A percentile compares a stretch with the other conserved stretches of the same genome.
These are phyloP conservation scores for Drosophila neotestacea DNA, from an alignment of 2,888 invertebrate genomes.

Conservation along the genomic window DNA sequence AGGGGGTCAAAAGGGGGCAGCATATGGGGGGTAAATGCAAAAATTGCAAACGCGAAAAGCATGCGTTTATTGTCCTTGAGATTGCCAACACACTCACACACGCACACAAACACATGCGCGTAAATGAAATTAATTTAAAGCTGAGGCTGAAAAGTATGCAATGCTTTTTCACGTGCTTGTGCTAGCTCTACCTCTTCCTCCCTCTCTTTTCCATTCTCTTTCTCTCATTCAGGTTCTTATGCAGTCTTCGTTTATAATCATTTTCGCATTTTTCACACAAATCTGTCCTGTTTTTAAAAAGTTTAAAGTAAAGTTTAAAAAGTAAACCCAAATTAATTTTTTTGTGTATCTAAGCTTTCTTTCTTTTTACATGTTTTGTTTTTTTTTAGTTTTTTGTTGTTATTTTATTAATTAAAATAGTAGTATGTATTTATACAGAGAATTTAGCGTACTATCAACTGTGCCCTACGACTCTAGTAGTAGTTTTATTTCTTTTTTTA, in stretches of 20 bases:
- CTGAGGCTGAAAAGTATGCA: slow-evolving; percentile 58
- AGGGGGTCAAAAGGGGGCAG: not conserved
- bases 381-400: no score
- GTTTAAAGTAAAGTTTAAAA: no score
- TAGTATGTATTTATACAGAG: no score
- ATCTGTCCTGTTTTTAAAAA: no score
- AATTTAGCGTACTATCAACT: no score
- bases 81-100: slow-evolving; percentile 15
- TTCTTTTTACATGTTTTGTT: no score
- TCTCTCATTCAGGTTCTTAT: not conserved
- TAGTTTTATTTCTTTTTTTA: no score
- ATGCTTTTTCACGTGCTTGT: slow-evolving; percentile 52
- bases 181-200: not conserved
- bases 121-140: slow-evolving; percentile 64
- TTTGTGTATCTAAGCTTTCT: no score
- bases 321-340: no score
- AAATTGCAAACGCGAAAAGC: slow-evolving; percentile 27
- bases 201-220: not conserved
- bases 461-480: no score
- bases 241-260: not conserved
- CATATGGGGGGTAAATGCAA: slow-evolving; percentile 2
- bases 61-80: slow-evolving; percentile 67
- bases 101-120: slow-evolving; percentile 8
- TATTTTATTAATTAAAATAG: no score
- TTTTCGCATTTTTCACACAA: no score